Evolutionary conservation across 2,888 invertebrate species (phyloP), one percentile per base, ranked within the genome.

Genomic region (Bedellia somnulentella): DNA sequence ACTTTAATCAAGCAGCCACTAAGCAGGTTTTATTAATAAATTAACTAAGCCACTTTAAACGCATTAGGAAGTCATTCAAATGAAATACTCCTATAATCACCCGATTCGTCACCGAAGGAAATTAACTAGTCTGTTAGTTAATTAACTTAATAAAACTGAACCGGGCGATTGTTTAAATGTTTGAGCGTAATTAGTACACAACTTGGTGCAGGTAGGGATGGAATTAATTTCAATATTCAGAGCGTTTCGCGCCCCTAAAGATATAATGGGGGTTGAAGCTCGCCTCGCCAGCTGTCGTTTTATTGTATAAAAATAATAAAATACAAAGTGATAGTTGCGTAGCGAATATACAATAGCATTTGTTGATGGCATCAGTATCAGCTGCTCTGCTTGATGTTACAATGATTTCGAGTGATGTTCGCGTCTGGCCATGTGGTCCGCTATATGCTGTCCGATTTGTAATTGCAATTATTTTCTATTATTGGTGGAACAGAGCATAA

Each of bases 81-180:
- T n/a, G n/a, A n/a, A n/a, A n/a, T n/a, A n/a, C n/a, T n/a, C n/a
- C n/a, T n/a, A n/a, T n/a, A n/a, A n/a, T n/a, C n/a, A n/a, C n/a
- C n/a, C n/a, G n/a, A n/a, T n/a, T n/a, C n/a, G n/a, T n/a, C n/a
- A n/a, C n/a, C n/a, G n/a, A n/a, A n/a, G n/a, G n/a, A n/a, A n/a
- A n/a, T n/a, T n/a, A n/a, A n/a, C n/a, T n/a, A 53, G 46, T 50
- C 49, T 49, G 51, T 52, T 47, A 33, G 43, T 18, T 61, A 59
- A 67, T 67, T 59, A 61, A 47, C 47, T 51, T 44, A 23, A 49
- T 55, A 58, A 60, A 54, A 48, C 51, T 46, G 51, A 43, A 61
- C 56, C 44, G 52, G 50, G 32, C 47, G n/a, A n/a, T n/a, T 46
- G 50, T 46, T 54, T 51, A 52, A 57, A 52, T 55, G 50, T 49